Conservation (phyloP, 2,888 invertebrate species). For the Chalcis sispes region DNA sequence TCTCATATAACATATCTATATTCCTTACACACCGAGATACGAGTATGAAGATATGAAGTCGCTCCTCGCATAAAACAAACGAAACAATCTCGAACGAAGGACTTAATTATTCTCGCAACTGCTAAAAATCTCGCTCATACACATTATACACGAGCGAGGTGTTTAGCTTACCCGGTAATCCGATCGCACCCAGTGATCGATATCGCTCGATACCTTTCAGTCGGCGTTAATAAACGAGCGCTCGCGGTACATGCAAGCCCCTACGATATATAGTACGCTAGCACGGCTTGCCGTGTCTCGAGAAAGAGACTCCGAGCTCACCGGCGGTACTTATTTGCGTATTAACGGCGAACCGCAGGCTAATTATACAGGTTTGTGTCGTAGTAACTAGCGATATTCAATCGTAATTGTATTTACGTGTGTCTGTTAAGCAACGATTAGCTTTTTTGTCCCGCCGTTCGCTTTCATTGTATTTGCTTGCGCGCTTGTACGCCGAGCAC, state of each 20-base stretch:
- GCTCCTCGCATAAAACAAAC: too few species aligned
- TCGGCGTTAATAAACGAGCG: conserved; percentile 49
- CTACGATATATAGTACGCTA: not conserved
- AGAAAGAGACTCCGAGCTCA: too few species aligned
- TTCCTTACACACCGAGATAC: too few species aligned
- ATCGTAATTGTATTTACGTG: too few species aligned
- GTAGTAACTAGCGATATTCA: conserved; percentile 23
- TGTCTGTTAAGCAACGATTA: conserved; percentile 50
- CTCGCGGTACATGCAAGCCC: conserved; percentile 24
- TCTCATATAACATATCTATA: too few species aligned
- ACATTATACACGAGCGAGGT: not conserved
- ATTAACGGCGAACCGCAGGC: conserved; percentile 42
- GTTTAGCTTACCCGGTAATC: conserved; percentile 34
- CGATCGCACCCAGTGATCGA: conserved; percentile 42
- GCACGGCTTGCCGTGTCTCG: not conserved
- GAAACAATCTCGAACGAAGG: not conserved
- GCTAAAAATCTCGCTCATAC: conserved; percentile 19
- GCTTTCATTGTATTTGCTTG: not conserved
- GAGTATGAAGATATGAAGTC: not conserved
- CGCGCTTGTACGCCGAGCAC: too few species aligned
- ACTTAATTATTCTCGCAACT: conserved; percentile 41
- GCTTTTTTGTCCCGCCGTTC: conserved; percentile 34
- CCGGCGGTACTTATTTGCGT: conserved; percentile 52
- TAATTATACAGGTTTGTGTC: conserved; percentile 43
- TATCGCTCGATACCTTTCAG: conserved; percentile 49